Percentiles rank a stretch among this genome's conserved stretches.
These are phyloP conservation scores for Mesodorylaimus sp. DNA, from an alignment of 2,888 invertebrate species.

Conservation along the genomic window DNA sequence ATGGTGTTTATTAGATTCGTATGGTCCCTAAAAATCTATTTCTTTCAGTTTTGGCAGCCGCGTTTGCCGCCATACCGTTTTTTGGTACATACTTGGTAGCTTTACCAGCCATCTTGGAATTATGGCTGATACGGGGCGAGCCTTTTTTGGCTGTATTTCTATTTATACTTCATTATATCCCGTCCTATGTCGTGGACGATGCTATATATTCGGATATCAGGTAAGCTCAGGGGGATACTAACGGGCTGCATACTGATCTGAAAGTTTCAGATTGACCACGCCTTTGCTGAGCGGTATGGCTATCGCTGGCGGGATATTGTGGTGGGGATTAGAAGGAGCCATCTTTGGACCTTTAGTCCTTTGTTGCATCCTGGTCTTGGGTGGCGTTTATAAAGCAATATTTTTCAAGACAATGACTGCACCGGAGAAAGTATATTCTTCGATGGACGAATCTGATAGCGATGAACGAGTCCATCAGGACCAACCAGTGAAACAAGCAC, in stretches of 20 bases:
- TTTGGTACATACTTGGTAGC: constrained; percentile 84
- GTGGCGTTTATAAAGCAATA: constrained; percentile 3
- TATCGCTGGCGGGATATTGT: constrained; percentile 87
- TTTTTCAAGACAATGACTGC: too few relatives aligned
- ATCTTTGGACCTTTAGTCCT: constrained; percentile 78
- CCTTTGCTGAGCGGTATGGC: constrained; percentile 83
- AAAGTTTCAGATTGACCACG: constrained; percentile 55
- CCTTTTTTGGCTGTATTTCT: constrained; percentile 59
- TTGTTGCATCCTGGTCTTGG: constrained; percentile 65
- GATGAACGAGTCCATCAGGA: too few relatives aligned
- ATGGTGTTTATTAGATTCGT: too few relatives aligned
- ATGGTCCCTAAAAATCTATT: not conserved
- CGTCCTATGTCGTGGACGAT: constrained; percentile 71
- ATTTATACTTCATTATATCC: constrained; percentile 63
- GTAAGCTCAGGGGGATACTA: too few relatives aligned
- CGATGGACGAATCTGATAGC: too few relatives aligned
- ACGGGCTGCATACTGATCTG: not conserved
- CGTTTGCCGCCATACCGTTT: constrained; percentile 80
- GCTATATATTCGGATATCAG: constrained; percentile 89
- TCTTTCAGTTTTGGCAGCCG: constrained; percentile 56
- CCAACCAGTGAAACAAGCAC: too few relatives aligned
- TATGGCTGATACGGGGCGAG: constrained; percentile 73
- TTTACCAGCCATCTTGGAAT: constrained; percentile 70
- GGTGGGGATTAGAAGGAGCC: constrained; percentile 81
- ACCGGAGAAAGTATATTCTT: too few relatives aligned